These are phyloP conservation scores for Ophiothrix spiculata DNA, from an alignment of 35 echinoderm and acorn worm genomes.

Conservation along the genomic window DNA sequence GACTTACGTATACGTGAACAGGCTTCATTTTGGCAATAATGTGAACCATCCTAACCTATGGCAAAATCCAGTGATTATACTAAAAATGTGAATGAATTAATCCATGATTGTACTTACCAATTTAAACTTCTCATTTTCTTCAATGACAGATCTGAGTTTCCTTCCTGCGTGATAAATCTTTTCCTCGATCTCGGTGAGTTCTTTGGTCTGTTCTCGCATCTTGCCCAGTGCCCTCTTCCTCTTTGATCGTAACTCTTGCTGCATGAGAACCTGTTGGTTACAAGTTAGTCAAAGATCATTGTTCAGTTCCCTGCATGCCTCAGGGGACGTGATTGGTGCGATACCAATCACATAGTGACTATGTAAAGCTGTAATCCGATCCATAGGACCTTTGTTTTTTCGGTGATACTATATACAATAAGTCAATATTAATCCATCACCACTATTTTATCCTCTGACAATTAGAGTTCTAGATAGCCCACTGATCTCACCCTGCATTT, in stretches of 20 bases:
- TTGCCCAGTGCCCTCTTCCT: constrained; percentile 58
- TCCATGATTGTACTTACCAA: constrained; percentile 68
- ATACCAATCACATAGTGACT: no score
- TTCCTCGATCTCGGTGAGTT: constrained; percentile 73
- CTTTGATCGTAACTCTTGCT: constrained; percentile 53
- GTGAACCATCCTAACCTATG: not conserved
- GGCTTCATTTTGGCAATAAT: not conserved
- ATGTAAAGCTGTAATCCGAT: no score
- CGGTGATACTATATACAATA: no score
- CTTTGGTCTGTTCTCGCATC: constrained; percentile 86
- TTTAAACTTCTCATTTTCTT: constrained; percentile 85
- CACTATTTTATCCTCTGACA: no score
- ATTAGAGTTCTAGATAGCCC: no score
- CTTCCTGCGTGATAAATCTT: constrained; percentile 93
- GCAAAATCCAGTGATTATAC: not conserved
- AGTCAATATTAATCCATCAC: no score
- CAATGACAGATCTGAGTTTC: constrained; percentile 84
- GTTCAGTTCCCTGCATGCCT: no score
- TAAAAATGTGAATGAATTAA: constrained; percentile 9
- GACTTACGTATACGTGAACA: not conserved
- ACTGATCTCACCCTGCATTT: no score
- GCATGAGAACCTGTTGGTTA: constrained; percentile 46
- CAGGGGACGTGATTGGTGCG: no score
- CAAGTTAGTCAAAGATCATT: no score
- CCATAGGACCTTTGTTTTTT: no score